phyloP scores from a whole-genome alignment of 2,888 invertebrate genomes.

The Willowsia nigromaculata region DNA sequence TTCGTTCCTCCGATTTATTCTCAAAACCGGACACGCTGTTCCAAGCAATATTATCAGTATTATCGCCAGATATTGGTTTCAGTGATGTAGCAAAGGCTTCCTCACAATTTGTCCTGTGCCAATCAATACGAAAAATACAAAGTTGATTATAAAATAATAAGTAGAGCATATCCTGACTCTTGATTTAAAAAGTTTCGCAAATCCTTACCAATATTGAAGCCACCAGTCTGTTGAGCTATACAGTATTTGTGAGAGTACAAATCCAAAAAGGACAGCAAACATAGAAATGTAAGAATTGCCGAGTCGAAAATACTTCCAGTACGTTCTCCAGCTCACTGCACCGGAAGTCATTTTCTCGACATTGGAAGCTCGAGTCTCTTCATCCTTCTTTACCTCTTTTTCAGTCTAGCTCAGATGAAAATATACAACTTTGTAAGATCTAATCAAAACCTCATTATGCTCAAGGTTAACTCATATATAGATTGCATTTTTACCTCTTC shows the following conservation, averaged over 20 bases:
- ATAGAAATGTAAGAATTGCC: conserved; percentile 71
- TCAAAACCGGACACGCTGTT: neutral
- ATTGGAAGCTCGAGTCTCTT: conserved; percentile 67
- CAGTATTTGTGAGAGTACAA: conserved; percentile 73
- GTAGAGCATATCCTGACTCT: neutral
- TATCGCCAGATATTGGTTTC: too few relatives aligned
- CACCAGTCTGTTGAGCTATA: conserved; percentile 73
- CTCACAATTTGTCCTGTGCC: conserved; percentile 60
- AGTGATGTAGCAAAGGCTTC: conserved; percentile 10
- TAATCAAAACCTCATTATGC: too few relatives aligned
- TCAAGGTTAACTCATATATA: neutral
- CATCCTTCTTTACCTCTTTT: conserved; percentile 66
- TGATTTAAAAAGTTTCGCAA: too few relatives aligned
- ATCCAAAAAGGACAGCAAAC: conserved; percentile 56
- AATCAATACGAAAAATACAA: neutral
- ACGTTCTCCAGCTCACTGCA: conserved; percentile 80
- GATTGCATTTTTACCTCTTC: conserved; percentile 54
- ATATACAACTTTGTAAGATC: neutral
- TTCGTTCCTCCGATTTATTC: neutral
- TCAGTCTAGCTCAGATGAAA: conserved; percentile 34
- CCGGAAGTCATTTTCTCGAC: conserved; percentile 77
- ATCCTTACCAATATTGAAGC: conserved; percentile 73
- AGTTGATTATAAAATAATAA: neutral
- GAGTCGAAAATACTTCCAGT: conserved; percentile 80
- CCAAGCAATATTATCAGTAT: neutral